Evolutionary conservation across 2,888 invertebrate species (phyloP).

Genomic region (Epinotia ramella): DNA sequence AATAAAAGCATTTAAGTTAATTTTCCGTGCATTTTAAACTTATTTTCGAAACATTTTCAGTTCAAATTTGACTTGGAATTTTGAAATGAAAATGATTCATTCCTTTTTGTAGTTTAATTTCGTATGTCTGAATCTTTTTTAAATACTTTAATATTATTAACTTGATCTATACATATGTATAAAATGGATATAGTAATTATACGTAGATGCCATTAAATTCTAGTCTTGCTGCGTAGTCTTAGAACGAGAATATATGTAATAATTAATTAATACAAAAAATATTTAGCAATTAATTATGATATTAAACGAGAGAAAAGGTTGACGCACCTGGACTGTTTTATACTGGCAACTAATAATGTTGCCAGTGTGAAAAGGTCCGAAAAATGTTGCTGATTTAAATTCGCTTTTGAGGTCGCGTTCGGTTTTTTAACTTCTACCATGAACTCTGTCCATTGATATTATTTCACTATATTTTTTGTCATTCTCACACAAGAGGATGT

Average conservation of each 20-base stretch:
- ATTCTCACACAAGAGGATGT: no score
- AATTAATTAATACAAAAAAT: conserved; percentile 63
- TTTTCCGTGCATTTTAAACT: conserved; percentile 33
- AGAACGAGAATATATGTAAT: conserved; percentile 69
- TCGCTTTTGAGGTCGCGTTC: conserved; percentile 32
- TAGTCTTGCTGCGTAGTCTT: conserved; percentile 78
- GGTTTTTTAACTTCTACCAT: not conserved
- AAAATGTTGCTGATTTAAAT: conserved; percentile 36
- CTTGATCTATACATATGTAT: conserved; percentile 59
- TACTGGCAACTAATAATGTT: conserved; percentile 47
- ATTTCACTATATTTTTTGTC: no score
- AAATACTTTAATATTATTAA: conserved; percentile 52
- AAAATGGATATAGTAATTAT: conserved; percentile 56
- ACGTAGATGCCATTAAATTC: conserved; percentile 79
- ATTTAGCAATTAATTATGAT: conserved; percentile 68
- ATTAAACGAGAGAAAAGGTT: conserved; percentile 59
- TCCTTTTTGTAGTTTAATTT: conserved; percentile 13
- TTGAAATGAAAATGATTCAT: not conserved
- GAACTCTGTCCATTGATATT: not conserved
- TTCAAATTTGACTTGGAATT: not conserved
- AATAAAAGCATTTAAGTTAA: conserved; percentile 33
- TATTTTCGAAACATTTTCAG: conserved; percentile 7
- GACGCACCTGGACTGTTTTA: conserved; percentile 26
- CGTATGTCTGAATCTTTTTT: conserved; percentile 14
- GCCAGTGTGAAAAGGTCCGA: conserved; percentile 27